Evolutionary conservation across 1,140 invertebrate species (phyloP).

Genomic region (Cardiocondyla obscurior): DNA sequence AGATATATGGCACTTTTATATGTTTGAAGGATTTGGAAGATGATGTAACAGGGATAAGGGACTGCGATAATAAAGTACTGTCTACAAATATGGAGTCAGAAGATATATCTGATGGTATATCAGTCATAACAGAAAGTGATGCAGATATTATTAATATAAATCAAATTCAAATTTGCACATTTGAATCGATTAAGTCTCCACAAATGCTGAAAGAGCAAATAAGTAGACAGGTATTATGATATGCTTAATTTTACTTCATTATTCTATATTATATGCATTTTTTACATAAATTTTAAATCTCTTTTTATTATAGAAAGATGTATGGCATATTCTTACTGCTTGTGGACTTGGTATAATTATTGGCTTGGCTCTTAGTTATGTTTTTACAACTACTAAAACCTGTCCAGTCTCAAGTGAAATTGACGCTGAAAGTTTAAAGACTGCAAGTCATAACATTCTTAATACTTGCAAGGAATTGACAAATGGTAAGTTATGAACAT

Average conservation of each 20-base stretch:
- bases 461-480: slow-evolving; percentile 6
- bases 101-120: slow-evolving; percentile 21
- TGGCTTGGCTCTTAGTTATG: neutral
- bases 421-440: neutral
- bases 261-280: neutral
- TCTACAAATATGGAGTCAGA: neutral
- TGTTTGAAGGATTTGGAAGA: neutral
- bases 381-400: neutral
- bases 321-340: neutral
- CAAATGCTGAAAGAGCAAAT: neutral
- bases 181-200: neutral
- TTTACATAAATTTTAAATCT: neutral
- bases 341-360: neutral
- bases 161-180: neutral
- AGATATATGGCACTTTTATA: neutral
- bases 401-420: neutral
- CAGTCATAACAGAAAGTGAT: slow-evolving; percentile 20
- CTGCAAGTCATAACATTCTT: neutral
- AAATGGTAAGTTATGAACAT: slow-evolving; percentile 8
- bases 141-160: neutral
- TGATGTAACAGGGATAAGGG: neutral
- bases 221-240: neutral
- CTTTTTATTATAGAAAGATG: neutral
- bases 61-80: neutral
- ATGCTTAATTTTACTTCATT: neutral